Evolutionary conservation across 2,888 invertebrate genomes (phyloP), one percentile per base, ranked within the genome.

Genomic region (Philonicus albiceps): DNA sequence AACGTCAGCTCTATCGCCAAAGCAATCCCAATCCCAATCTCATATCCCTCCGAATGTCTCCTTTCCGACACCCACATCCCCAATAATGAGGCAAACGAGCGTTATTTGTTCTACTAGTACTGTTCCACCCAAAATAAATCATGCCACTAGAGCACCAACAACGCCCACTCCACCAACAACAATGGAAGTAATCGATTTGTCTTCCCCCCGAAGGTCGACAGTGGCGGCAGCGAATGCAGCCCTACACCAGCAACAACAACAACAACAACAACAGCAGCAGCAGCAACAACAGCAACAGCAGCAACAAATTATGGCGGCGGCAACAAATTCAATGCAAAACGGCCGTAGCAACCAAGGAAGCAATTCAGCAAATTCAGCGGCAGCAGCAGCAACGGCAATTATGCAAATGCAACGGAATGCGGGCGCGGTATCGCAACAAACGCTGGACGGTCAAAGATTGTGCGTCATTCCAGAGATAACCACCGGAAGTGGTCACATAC

Each of bases 391-490:
- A 64, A 19, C 64, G 27, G 64, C 64, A 5, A 19, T 64, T 64
- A 91, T 93, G 90, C 91, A 92, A 87, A 92, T 91, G 93, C 94
- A 91, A 92, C 93, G 91, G 2, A 91, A 92, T 78, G 43, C 87
- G 2, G 91, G 91, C 3, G 90, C 90, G 72, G 89, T 88, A 5
- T 87, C 87, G 22, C 88, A 88, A 31, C 89, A 88, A 34, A 88
- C 90, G 6, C 91, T 91, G 81, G 89, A 91, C 3, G 89, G 91
- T 4, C 78, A 78, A 27, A 87, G 95, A 90, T 93, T 96, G 89
- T 95, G 94, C 87, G 94, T 95, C 88, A 96, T 96, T 90, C 94
- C 95, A 27, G 96, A 96, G 90, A 94, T 95, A 90, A 94, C 94
- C 88, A 93, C 94, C 88, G 94, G 94, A 91, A 94, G 95, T 90